Evolutionary conservation across 1,140 invertebrate species (phyloP), one percentile per base, ranked within the genome.

Genomic region (Sarcophaga bullata): DNA sequence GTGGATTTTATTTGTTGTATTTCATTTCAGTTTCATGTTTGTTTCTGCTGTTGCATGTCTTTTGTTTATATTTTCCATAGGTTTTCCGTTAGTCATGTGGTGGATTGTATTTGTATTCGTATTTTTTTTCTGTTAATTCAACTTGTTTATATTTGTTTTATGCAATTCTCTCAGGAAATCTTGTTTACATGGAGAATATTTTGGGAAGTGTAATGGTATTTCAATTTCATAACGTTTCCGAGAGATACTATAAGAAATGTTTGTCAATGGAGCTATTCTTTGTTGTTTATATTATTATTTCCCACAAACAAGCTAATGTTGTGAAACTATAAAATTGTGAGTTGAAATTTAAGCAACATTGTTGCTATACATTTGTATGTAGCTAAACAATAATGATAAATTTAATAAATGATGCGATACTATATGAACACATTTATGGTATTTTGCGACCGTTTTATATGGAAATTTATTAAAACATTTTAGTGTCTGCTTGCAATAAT

Each of bases 71-170:
- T 68, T 62, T 68, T 68, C n/a, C 19, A 6, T 25, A 52, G 19
- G 13, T 50, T 50, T 76, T 15, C 50, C 17, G 50, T 78, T 25
- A 50, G 75, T 50, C 80, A 72, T 73, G 80, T 82, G 81, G 81
- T 82, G 81, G 81, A 82, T 82, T 78, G 48, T 62, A 80, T 82
- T 47, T 82, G 0, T 6, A 13, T 73, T n/a, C n/a, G n/a, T n/a
- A n/a, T n/a, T n/a, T n/a, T 81, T 62, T 81, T 81, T 81, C 72
- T 68, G 73, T 49, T 72, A 9, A 19, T 68, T 68, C 0, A 58
- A 68, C 62, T 68, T 68, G 62, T 68, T 68, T 68, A 68, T 68
- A 19, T 68, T 68, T 68, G 17, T 68, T 68, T 68, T 19, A 68
- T 68, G 62, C 62, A 68, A 68, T 68, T 19, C 7, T 68, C 9